phyloP scores from a whole-genome alignment of 2,797 vertebrate species.

The Thunnus albacares region DNA sequence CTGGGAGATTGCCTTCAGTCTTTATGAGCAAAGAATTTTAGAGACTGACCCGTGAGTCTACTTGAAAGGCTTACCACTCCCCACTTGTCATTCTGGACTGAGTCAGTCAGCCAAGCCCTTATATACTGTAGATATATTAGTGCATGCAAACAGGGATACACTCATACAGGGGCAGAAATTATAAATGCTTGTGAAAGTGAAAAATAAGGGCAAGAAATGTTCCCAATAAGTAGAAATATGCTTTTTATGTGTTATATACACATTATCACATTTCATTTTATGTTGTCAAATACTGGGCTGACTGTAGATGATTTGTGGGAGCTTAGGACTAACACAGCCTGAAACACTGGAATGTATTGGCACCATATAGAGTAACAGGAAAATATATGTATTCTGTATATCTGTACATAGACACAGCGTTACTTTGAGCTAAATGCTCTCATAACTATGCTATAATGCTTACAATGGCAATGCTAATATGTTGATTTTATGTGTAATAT shows the following conservation, averaged over 20 bases:
- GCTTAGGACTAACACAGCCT: not conserved
- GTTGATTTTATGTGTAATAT: too few species aligned
- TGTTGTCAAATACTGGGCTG: not conserved
- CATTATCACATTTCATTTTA: too few species aligned
- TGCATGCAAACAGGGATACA: not conserved
- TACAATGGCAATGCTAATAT: too few species aligned
- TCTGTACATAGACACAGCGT: too few species aligned
- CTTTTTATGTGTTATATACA: too few species aligned
- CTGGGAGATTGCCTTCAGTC: too few species aligned
- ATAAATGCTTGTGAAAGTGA: not conserved
- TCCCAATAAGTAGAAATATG: not conserved
- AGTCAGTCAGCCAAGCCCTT: slow-evolving; percentile 1
- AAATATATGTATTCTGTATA: not conserved
- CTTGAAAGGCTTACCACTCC: not conserved
- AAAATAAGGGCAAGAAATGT: not conserved
- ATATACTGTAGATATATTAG: not conserved
- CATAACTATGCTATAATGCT: too few species aligned
- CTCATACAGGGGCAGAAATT: not conserved
- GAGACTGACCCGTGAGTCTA: too few species aligned
- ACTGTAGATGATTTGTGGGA: not conserved
- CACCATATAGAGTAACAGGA: not conserved
- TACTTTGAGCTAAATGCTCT: too few species aligned
- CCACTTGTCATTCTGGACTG: not conserved
- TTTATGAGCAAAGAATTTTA: too few species aligned
- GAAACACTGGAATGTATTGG: not conserved